Base-by-base conservation (phyloP, 2,113 vertebrate species). In the Echinops telfairi region DNA sequence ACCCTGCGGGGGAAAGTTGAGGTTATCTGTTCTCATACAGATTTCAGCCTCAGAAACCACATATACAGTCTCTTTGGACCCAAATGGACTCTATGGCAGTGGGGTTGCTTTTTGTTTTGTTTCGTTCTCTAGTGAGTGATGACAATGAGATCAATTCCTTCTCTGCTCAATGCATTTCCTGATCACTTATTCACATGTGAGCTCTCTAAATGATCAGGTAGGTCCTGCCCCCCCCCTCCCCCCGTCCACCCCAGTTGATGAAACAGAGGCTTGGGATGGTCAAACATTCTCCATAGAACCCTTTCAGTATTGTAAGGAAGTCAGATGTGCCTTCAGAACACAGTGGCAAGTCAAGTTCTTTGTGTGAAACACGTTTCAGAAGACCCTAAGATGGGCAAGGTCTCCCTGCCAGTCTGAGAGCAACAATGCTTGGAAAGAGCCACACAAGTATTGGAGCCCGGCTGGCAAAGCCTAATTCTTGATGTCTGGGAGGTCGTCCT, bases 391-490 rank as follows among this genome's bases (percentile, higher is more conserved):
- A 76, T 80, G 22, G 53, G 31, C 27, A 16, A 29, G 17, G 58
- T 53, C 22, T 33, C 14, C 57, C 27, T 78, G 6, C 76, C 2
- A 75, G 36, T 23, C 31, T 75, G 7, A 15, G 20, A 71, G 58
- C 11, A 25, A 33, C 68, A 33, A 93, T 86, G n/a, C 31, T n/a
- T 73, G 16, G 33, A 36, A 73, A 36, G 11, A 70, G 22, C 68
- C 38, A 84, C 58, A 23, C 64, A 25, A 8, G 70, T 40, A 86
- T 29, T 78, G 36, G 6, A 81, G 38, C 90, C 27, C 20, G 93
- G 23, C 64, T 86, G 96, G 88, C 33, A 53, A 22, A 92, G 47
- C 91, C 57, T 83, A 27, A 76, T 88, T 89, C 53, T 73, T 95
- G 19, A 88, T 22, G 86, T 73, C 9, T 91, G 36, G n/a, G 33